phyloP scores from a whole-genome alignment of 2,888 invertebrate genomes.

The Petrophora chlorosata region DNA sequence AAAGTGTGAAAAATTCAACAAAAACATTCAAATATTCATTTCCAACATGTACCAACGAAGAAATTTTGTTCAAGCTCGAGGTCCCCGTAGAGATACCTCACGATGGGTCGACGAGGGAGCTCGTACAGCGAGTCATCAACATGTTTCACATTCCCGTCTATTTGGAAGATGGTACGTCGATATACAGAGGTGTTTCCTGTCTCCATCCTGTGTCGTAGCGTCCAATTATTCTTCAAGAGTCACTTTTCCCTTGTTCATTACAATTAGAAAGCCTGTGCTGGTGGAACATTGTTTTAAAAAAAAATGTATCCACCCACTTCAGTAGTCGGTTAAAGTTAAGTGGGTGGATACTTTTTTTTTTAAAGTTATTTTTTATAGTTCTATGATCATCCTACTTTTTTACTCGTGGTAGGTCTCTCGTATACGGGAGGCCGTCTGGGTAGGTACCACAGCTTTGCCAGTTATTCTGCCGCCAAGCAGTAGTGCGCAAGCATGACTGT shows the following conservation, averaged over 20 bases:
- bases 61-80: slow-evolving; percentile 81
- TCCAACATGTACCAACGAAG: slow-evolving; percentile 83
- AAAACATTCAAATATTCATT: slow-evolving; percentile 79
- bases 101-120: slow-evolving; percentile 84
- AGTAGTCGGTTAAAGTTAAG: not conserved
- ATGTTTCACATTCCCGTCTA: slow-evolving; percentile 88
- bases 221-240: not conserved
- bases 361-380: too few species aligned
- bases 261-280: not conserved
- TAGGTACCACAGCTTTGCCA: too few species aligned
- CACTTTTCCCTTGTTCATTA: not conserved
- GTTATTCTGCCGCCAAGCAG: too few species aligned
- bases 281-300: not conserved
- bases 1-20: slow-evolving; percentile 52
- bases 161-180: slow-evolving; percentile 84
- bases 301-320: slow-evolving; percentile 9
- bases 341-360: too few species aligned
- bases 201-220: too few species aligned
- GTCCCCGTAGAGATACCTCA: slow-evolving; percentile 86
- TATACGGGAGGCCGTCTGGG: too few species aligned
- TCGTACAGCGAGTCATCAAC: slow-evolving; percentile 86
- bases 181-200: not conserved
- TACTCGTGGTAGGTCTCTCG: too few species aligned
- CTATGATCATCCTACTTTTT: too few species aligned
- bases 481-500: too few species aligned